phyloP scores from a whole-genome alignment of 1,140 invertebrate species.

The Paraescarpia echinospica region DNA sequence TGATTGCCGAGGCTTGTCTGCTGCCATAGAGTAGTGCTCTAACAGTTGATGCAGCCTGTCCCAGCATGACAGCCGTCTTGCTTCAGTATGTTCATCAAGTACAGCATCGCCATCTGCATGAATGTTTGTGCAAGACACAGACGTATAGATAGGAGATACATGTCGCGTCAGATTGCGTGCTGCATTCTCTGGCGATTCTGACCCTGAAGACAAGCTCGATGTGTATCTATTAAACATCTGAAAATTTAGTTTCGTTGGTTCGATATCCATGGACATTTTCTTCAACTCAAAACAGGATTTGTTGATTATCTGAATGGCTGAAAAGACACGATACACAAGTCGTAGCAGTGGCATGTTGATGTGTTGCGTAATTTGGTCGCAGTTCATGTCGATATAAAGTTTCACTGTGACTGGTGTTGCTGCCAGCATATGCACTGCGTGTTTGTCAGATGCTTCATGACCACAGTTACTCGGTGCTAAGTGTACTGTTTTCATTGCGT shows the following conservation, averaged over 20 bases:
- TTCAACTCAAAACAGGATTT: conserved; percentile 86
- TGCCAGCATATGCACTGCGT: conserved; percentile 49
- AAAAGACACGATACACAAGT: conserved; percentile 91
- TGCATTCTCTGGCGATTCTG: neutral
- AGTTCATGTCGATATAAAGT: conserved; percentile 45
- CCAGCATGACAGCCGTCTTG: neutral
- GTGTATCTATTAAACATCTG: neutral
- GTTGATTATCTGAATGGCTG: conserved; percentile 96
- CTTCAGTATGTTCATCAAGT: neutral
- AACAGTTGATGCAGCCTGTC: neutral
- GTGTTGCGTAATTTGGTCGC: conserved; percentile 58
- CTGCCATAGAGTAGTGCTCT: neutral
- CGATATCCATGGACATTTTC: conserved; percentile 36
- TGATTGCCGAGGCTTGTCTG: neutral
- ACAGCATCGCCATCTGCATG: neutral
- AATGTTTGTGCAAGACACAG: neutral
- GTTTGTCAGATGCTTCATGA: neutral
- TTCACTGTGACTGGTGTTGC: conserved; percentile 53
- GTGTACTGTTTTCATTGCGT: neutral
- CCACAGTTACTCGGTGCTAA: neutral
- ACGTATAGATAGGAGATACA: neutral
- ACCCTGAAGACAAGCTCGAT: neutral
- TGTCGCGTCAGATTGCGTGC: neutral
- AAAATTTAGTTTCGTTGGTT: neutral
- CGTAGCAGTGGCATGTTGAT: conserved; percentile 93